These are phyloP conservation scores for Heliconius aoede DNA, from an alignment of 2,888 invertebrate species.

Conservation along the genomic window DNA sequence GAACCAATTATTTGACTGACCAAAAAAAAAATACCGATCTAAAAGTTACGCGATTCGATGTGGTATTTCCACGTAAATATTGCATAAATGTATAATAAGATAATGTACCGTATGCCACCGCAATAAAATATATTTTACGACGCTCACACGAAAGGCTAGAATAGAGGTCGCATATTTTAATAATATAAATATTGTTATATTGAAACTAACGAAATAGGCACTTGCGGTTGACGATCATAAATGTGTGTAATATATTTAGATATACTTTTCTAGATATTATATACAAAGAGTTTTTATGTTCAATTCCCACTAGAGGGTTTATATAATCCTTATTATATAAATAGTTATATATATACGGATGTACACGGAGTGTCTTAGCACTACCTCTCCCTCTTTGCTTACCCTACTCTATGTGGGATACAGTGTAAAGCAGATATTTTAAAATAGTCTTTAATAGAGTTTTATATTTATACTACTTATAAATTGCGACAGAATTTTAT, in stretches of 20 bases:
- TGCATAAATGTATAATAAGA: constrained; percentile 14
- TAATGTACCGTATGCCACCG: constrained; percentile 12
- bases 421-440: not conserved
- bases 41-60: constrained; percentile 26
- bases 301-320: no score
- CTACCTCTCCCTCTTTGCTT: not conserved
- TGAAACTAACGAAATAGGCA: constrained; percentile 18
- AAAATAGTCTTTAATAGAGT: no score
- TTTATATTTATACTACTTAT: not conserved
- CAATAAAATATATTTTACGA: constrained; percentile 20
- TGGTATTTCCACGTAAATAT: constrained; percentile 22
- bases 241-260: not conserved
- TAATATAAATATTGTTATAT: constrained; percentile 18
- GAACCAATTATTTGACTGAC: constrained; percentile 38
- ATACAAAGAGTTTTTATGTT: not conserved
- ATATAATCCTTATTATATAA: no score
- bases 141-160: not conserved
- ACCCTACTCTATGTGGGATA: not conserved
- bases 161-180: constrained; percentile 28
- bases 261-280: no score
- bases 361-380: not conserved
- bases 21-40: constrained; percentile 34
- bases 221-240: not conserved
- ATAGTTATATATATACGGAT: no score
- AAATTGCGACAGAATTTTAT: no score